A percentile compares a stretch with the other conserved stretches of the same genome.
Conservation (phyloP, 2,797 vertebrate genomes). For the Pyrocephalus nanus region DNA sequence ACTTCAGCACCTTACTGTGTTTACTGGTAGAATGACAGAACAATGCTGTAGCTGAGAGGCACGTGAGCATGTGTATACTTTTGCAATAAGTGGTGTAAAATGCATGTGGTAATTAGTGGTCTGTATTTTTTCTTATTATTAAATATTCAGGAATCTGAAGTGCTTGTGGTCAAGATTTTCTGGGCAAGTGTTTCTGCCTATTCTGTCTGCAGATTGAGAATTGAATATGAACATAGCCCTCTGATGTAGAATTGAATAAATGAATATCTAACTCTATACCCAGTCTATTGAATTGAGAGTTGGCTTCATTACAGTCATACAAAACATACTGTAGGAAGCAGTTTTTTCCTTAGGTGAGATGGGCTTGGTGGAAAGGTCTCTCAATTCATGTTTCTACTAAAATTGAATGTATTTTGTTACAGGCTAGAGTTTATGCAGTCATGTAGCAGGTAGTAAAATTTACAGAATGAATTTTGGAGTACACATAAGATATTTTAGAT, state of each 20-base stretch:
- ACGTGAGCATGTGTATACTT: background rate
- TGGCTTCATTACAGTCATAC: background rate
- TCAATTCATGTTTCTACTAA: background rate
- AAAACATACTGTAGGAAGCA: background rate
- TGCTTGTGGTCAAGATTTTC: background rate
- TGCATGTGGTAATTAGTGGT: conserved; percentile 7
- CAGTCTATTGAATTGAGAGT: background rate
- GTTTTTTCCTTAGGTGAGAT: background rate
- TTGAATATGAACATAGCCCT: background rate
- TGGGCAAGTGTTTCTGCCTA: background rate
- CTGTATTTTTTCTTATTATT: background rate
- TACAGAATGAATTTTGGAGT: background rate
- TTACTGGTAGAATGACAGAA: conserved; percentile 9
- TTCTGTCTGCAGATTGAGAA: background rate
- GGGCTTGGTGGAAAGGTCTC: background rate
- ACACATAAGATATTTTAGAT: accelerated
- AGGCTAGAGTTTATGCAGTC: background rate
- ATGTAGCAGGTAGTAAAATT: background rate
- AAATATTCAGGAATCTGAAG: background rate
- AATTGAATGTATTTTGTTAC: background rate
- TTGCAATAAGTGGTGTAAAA: conserved; percentile 13
- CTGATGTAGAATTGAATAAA: background rate
- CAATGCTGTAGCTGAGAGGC: background rate
- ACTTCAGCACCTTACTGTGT: conserved; percentile 26
- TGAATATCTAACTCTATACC: background rate